Evolutionary conservation across 2,888 invertebrate species (phyloP), one percentile per base, ranked within the genome.

Genomic region (Barypeithes pellucidus): DNA sequence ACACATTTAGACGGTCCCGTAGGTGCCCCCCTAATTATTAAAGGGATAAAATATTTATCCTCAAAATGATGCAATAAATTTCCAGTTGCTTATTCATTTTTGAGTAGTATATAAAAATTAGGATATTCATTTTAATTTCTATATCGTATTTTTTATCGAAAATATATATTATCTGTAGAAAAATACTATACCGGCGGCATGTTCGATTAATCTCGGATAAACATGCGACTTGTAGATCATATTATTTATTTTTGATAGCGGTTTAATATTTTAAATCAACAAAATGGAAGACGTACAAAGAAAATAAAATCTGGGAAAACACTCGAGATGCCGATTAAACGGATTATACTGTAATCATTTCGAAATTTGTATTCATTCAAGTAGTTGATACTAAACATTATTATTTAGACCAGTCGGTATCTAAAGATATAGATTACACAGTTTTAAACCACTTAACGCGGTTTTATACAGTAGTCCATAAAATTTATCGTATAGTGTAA

Each of bases 151-250:
- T 33, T 33, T 72, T 73, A 73, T 72, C 72, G 57, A 72, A 61
- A 67, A 59, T 65, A 65, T 33, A 20, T 65, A 65, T 72, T 72
- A 72, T 68, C 73, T 57, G 57, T 59, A 59, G 54, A 65, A 61
- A 63, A 61, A 72, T 61, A 61, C 61, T 29, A 45, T 45, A 47
- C 68, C 68, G 50, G 72, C 75, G 75, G 75, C 62, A 59, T 54
- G 47, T 67, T 75, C 60, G 39, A 75, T 75, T 75, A 75, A 75
- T 75, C 75, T 72, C 63, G 75, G 75, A 75, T 75, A 75, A 75
- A 75, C 72, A 75, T 66, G 61, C 22, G 73, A 63, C 75, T 70
- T 71, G 69, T 70, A 71, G 67, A 72, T 68, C 47, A 54, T 65
- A 33, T 47, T 67, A 67, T 67, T 67, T 67, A 59, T 67, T 67